Evolutionary conservation across 2,797 vertebrate genomes (phyloP).

Genomic region (Enteromius argenteus): DNA sequence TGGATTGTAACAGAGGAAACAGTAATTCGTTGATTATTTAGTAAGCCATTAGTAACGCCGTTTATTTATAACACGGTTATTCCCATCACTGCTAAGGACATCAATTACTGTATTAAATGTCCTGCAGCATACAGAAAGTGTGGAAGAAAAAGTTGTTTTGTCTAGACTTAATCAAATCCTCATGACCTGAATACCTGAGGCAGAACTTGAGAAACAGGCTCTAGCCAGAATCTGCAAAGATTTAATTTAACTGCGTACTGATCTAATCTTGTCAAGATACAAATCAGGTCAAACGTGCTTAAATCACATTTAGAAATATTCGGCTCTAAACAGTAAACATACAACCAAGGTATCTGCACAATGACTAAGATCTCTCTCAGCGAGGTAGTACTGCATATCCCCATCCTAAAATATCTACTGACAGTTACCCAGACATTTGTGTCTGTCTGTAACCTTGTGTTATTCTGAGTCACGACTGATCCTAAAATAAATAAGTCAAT

Average conservation of each 20-base stretch:
- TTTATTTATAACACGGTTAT: no score
- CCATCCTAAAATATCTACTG: slow-evolving; percentile 68
- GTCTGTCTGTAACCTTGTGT: slow-evolving; percentile 67
- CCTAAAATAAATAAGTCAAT: background rate
- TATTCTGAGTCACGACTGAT: background rate
- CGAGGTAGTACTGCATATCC: slow-evolving; percentile 48
- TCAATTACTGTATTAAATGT: background rate
- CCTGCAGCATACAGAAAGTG: slow-evolving; percentile 15
- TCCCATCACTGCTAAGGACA: background rate
- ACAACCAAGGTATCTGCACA: background rate
- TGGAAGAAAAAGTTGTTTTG: slow-evolving; percentile 2
- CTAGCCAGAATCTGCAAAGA: background rate
- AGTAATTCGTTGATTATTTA: no score
- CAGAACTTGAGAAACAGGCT: background rate
- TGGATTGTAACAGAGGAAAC: no score
- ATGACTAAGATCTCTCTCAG: background rate
- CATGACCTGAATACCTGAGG: background rate
- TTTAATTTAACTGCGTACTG: background rate
- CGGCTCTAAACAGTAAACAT: background rate
- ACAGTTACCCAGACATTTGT: slow-evolving; percentile 63
- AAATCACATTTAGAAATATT: background rate
- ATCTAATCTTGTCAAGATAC: background rate
- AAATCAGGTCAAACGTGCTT: background rate
- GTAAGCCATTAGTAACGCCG: no score
- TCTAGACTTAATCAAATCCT: background rate